Evolutionary conservation across 2,113 vertebrate genomes (phyloP), one percentile per base, ranked within the genome.

Genomic region (Spea bombifrons): DNA sequence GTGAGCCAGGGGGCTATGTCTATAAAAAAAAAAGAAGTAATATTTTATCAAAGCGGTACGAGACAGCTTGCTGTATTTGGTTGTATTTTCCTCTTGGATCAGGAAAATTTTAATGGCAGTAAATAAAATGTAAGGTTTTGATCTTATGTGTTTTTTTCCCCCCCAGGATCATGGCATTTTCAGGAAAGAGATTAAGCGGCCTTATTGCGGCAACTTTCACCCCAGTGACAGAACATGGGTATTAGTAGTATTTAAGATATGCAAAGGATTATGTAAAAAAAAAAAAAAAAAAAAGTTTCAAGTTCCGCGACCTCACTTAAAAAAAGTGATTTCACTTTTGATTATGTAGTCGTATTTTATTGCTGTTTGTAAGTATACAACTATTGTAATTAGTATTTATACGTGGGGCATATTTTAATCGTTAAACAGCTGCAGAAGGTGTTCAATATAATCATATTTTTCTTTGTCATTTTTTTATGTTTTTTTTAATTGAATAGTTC

Each of bases 171-270:
- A 92, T 92, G 90, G 83, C 83, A 57, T 69, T 81, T 3, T 1
- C 45, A 0, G 87, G 81, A 15, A 88, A 87, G 83, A 94, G 88
- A 63, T 82, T 94, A 17, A 87, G 84, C 7, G 96, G 96, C 48
- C 92, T 98, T 3, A 88, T 98, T 47, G 96, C 97, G 48, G 97
- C 97, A 13, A 93, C 96, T 0, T 85, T 99, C 81, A 97, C 96
- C 5, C 97, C 97, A 0, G 91, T 99, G 84, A 96, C 91, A 3
- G 17, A 87, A 3, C 70, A 94, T 53, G 93, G 94, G 97, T 99
- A 89, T 91, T 73, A 30, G 30, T 30, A 30, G 2, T 30, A 30
- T 30, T 30, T 30, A 30, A 30, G 30, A 30, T 30, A 30, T 30
- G 30, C 30, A 30, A 30, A 30, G 30, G 30, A 30, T 30, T 30